Evolutionary conservation across 2,888 invertebrate genomes (phyloP).

Genomic region (Diplazon laetatorius): DNA sequence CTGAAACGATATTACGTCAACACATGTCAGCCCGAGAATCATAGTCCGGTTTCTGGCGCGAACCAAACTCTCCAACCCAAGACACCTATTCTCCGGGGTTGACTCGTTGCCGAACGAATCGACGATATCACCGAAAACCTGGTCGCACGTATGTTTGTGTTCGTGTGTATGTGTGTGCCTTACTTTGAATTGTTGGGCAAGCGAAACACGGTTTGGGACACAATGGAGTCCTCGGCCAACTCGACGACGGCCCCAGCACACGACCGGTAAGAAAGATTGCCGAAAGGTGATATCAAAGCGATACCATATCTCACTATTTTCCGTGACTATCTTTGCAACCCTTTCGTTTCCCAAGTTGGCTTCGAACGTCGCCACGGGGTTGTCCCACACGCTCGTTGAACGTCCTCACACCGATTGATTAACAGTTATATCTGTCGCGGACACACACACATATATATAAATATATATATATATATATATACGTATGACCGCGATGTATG

Average conservation of each 20-base stretch:
- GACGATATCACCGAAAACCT: no score
- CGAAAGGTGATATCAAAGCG: conserved; percentile 61
- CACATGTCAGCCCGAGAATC: conserved; percentile 59
- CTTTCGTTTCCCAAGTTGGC: background rate
- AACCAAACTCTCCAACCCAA: conserved; percentile 28
- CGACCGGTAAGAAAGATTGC: conserved; percentile 58
- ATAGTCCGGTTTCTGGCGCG: conserved; percentile 42
- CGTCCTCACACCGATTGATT: conserved; percentile 53
- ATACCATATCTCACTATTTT: conserved; percentile 32
- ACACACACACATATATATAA: conserved; percentile 2
- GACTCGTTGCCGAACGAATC: conserved; percentile 10
- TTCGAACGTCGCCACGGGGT: background rate
- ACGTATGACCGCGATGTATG: background rate
- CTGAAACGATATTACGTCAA: conserved; percentile 61
- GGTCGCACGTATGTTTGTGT: no score
- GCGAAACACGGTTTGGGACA: no score
- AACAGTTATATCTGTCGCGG: conserved; percentile 44
- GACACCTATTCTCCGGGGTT: conserved; percentile 10
- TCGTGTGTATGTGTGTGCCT: no score
- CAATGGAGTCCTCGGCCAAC: conserved; percentile 26
- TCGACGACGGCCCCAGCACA: conserved; percentile 32
- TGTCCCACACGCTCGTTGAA: conserved; percentile 16
- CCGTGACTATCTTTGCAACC: background rate
- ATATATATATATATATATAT: background rate
- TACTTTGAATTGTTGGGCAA: no score